phyloP scores from a whole-genome alignment of 2,113 vertebrate genomes.

The Eolophus roseicapilla region DNA sequence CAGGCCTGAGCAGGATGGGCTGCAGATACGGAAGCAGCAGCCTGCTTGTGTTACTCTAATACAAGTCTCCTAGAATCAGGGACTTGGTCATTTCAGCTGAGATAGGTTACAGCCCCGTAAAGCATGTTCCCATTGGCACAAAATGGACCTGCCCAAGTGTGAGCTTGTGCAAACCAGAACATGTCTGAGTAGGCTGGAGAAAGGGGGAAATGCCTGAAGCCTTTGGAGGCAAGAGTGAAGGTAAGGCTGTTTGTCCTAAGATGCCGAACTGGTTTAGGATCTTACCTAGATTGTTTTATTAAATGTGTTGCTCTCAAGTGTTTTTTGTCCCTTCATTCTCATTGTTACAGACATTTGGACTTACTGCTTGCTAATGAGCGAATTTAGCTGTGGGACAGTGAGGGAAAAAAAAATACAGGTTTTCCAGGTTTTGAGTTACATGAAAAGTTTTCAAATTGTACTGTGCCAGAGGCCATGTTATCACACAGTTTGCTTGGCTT shows the following conservation, averaged over 20 bases:
- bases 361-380: not conserved
- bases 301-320: not conserved
- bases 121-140: not conserved
- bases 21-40: not conserved
- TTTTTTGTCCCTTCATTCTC: not conserved
- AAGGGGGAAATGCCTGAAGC: not conserved
- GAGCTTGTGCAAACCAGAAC: not conserved
- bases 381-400: not conserved
- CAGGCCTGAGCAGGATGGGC: not conserved
- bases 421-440: not conserved
- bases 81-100: not conserved
- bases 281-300: not conserved
- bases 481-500: not conserved
- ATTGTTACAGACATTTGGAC: not conserved
- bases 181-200: not conserved
- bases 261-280: not conserved
- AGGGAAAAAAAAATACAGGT: not conserved
- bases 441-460: not conserved
- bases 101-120: not conserved
- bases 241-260: not conserved
- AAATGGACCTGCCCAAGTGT: not conserved
- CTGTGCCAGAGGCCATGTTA: not conserved
- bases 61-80: not conserved
- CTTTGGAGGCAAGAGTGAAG: not conserved
- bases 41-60: not conserved